These are phyloP conservation scores for Oscheius sp. DNA, from an alignment of 2,888 invertebrate genomes.

Conservation along the genomic window DNA sequence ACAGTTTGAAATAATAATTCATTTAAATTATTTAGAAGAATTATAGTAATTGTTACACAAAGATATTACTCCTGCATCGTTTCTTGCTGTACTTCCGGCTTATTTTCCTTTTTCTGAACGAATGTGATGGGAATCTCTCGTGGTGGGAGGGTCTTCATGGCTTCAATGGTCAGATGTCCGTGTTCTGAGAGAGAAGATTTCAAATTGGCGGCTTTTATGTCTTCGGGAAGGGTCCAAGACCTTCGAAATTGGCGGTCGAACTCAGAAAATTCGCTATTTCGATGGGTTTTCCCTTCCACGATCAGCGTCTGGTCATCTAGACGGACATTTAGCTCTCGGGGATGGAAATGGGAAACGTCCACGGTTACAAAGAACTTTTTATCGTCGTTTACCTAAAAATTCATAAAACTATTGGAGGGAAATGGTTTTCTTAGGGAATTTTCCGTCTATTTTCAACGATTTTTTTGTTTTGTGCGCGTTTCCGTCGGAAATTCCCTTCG, in stretches of 20 bases:
- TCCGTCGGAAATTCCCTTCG: too few species aligned
- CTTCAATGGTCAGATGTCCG: constrained; percentile 43
- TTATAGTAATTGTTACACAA: too few species aligned
- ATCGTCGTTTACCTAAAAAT: constrained; percentile 18
- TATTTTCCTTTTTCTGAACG: too few species aligned
- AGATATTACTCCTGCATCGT: too few species aligned
- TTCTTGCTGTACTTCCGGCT: too few species aligned
- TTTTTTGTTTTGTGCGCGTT: too few species aligned
- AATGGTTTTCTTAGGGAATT: not conserved
- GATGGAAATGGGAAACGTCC: constrained; percentile 19
- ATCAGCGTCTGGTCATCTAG: constrained; percentile 3
- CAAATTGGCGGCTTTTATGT: constrained; percentile 40
- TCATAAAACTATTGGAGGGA: not conserved
- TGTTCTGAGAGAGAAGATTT: constrained; percentile 39
- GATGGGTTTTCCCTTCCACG: constrained; percentile 17
- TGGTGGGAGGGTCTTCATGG: constrained; percentile 34
- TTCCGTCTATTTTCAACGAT: too few species aligned
- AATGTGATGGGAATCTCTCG: not conserved
- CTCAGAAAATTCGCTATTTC: constrained; percentile 5
- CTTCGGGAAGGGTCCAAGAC: constrained; percentile 41
- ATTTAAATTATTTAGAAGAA: too few species aligned
- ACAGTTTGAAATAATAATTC: too few species aligned
- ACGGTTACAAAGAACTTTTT: constrained; percentile 11
- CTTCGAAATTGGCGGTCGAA: not conserved
- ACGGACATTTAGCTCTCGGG: constrained; percentile 25